These are phyloP conservation scores for Stichodactyla mertensii DNA, from an alignment of 64 coral and sea anemone genomes.

Conservation along the genomic window DNA sequence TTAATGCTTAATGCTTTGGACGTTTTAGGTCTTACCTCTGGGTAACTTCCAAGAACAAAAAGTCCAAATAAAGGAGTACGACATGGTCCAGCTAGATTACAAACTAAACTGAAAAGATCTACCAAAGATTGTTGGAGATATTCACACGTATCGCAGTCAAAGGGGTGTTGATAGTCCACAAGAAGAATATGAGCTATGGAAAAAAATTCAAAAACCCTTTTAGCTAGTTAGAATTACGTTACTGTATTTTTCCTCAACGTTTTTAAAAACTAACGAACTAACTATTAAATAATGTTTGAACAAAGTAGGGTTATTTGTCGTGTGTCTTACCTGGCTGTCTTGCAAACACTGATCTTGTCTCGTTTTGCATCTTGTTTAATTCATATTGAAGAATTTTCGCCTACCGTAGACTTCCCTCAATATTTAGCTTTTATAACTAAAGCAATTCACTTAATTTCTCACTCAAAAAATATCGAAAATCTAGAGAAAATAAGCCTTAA, in stretches of 20 bases:
- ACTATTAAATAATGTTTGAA: background rate
- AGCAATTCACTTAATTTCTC: background rate
- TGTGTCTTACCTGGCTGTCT: slow-evolving; percentile 35
- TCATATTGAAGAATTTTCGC: too few relatives aligned
- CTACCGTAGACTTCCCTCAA: background rate
- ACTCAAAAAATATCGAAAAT: background rate
- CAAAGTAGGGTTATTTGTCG: background rate
- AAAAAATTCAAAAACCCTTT: background rate
- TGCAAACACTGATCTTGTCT: slow-evolving; percentile 44
- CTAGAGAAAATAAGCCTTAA: background rate
- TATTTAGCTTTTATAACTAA: too few relatives aligned
- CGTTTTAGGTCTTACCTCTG: slow-evolving; percentile 31
- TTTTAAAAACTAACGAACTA: too few relatives aligned
- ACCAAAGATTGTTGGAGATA: slow-evolving; percentile 63
- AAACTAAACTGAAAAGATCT: slow-evolving; percentile 72
- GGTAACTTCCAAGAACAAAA: slow-evolving; percentile 51
- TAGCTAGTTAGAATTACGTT: too few relatives aligned
- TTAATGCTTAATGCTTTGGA: too few relatives aligned
- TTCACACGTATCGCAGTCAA: slow-evolving; percentile 79
- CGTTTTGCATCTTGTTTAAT: background rate
- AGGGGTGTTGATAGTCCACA: slow-evolving; percentile 66
- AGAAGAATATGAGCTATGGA: slow-evolving; percentile 73
- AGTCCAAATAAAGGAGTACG: slow-evolving; percentile 78
- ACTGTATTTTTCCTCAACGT: background rate
- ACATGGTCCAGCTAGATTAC: slow-evolving; percentile 69